These are phyloP conservation scores for Decapterus maruadsi DNA, from an alignment of 2,797 vertebrate genomes.

Conservation along the genomic window DNA sequence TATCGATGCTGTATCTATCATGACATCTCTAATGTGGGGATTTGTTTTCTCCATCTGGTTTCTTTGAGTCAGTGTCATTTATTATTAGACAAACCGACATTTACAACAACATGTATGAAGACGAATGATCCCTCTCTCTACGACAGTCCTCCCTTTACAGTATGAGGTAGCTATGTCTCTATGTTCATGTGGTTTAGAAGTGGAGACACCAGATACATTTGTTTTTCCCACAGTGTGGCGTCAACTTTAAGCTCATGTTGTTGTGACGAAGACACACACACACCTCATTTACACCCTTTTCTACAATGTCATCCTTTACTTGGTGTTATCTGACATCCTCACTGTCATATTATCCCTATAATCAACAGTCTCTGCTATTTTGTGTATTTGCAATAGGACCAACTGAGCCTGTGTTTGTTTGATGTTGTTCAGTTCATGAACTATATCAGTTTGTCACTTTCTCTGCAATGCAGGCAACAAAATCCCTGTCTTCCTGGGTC, in stretches of 20 bases:
- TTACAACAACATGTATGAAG: slow-evolving; percentile 10
- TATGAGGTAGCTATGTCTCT: slow-evolving; percentile 10
- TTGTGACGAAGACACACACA: slow-evolving; percentile 1
- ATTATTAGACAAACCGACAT: neutral
- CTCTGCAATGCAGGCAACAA: slow-evolving; percentile 83
- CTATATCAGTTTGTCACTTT: slow-evolving; percentile 54
- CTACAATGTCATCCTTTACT: neutral
- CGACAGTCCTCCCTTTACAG: slow-evolving; percentile 12
- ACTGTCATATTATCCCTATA: neutral
- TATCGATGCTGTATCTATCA: slow-evolving; percentile 21
- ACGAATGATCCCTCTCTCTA: slow-evolving; percentile 4
- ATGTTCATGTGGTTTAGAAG: neutral
- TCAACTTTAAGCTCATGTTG: slow-evolving; percentile 12
- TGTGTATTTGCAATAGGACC: slow-evolving; percentile 68
- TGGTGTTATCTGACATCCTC: slow-evolving; percentile 14
- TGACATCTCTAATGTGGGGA: slow-evolving; percentile 31
- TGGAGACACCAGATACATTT: neutral
- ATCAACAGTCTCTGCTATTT: slow-evolving; percentile 17
- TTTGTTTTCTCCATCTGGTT: slow-evolving; percentile 10
- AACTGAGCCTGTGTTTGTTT: slow-evolving; percentile 56
- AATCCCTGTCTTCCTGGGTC: slow-evolving; percentile 85
- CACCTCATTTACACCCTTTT: slow-evolving; percentile 17
- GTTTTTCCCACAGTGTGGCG: neutral
- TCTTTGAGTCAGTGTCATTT: slow-evolving; percentile 28
- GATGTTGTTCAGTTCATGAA: slow-evolving; percentile 53